These are phyloP conservation scores for Melinopterus prodromus DNA, from an alignment of 2,888 invertebrate species.

Conservation along the genomic window DNA sequence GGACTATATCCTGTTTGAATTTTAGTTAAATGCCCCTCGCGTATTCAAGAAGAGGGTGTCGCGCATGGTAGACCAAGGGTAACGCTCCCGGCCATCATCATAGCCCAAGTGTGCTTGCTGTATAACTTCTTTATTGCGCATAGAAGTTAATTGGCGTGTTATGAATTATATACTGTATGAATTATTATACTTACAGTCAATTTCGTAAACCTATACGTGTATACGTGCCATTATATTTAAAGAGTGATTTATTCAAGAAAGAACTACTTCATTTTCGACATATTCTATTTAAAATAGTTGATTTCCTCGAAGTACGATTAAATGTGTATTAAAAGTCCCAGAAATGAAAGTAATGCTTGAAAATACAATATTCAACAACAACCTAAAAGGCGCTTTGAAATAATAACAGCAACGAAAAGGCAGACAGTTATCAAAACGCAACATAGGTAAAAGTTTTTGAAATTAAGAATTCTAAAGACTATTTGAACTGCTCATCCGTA, in stretches of 20 bases:
- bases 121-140: not conserved
- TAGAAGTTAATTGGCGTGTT: not conserved
- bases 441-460: too few relatives aligned
- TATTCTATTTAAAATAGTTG: too few relatives aligned
- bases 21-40: slow-evolving; percentile 29
- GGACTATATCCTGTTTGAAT: slow-evolving; percentile 31
- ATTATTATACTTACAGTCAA: not conserved
- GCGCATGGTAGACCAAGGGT: slow-evolving; percentile 47
- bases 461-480: too few relatives aligned
- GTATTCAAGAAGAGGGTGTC: slow-evolving; percentile 42
- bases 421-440: too few relatives aligned
- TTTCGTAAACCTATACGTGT: not conserved
- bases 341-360: too few relatives aligned
- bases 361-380: too few relatives aligned
- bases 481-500: too few relatives aligned
- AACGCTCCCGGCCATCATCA: slow-evolving; percentile 45
- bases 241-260: not conserved
- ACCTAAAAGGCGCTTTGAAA: too few relatives aligned
- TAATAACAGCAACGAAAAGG: too few relatives aligned
- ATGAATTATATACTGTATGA: not conserved
- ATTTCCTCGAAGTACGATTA: too few relatives aligned
- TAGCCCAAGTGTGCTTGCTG: not conserved
- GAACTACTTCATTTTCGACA: too few relatives aligned
- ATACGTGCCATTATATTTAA: not conserved
- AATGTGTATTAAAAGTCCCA: too few relatives aligned